Evolutionary conservation across 2,113 vertebrate species (phyloP), one percentile per base, ranked within the genome.

Genomic region (Thamnaconus septentrionalis): DNA sequence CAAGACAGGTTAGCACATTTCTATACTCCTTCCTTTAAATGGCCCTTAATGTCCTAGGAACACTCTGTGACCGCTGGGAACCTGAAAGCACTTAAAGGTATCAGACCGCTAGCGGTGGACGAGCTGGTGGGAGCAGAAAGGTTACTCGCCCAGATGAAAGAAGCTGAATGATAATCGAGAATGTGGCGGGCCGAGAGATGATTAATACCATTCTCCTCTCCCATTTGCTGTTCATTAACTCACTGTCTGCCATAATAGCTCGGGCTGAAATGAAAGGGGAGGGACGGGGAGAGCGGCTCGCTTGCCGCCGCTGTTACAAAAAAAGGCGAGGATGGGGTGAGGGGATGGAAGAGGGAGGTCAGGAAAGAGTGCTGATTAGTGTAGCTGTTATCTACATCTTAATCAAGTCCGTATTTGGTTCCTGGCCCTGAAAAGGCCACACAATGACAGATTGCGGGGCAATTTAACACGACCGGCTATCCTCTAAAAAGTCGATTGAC

Each of bases 351-450:
- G 59, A 54, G 60, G 44, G 62, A 51, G 53, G 3, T 50, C 3
- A 50, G 48, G 48, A 50, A 46, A n/a, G 48, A 50, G 10, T 50
- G 4, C 48, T 50, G n/a, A n/a, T 50, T 9, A 50, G 48, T 50
- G 8, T 11, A 50, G 48, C n/a, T 9, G n/a, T 50, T 31, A 31
- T 31, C 18, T 50, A 50, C 48, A n/a, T 8, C 11, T n/a, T n/a
- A 50, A 50, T n/a, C 79, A 82, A 69, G 65, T 48, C 66, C 3
- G 48, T 9, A 50, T 31, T 31, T 31, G 48, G 4, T 50, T n/a
- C 48, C 8, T n/a, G 0, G n/a, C 8, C n/a, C 9, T 41, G 54
- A 58, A 78, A 75, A 75, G 73, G 61, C 66, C 52, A 50, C 48
- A 50, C 6, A 4, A 50, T 50, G 48, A n/a, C 10, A 50, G n/a